Conservation (phyloP, 2,888 invertebrate species). For the Pheosia tremula region DNA sequence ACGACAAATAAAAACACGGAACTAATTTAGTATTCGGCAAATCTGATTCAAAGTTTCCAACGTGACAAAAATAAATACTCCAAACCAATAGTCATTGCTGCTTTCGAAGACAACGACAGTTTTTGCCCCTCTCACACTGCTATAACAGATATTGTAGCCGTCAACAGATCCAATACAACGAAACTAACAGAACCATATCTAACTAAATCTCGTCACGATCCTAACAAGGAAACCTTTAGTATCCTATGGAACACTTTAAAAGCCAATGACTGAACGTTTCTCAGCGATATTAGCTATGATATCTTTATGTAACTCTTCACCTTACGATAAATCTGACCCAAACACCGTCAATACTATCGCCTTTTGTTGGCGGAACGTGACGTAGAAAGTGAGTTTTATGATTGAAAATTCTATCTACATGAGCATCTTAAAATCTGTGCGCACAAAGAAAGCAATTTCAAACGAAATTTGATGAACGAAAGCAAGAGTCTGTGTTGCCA, state of each 20-base stretch:
- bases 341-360: conserved; percentile 41
- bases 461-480: conserved; percentile 51
- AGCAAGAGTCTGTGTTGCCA: conserved; percentile 60
- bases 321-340: conserved; percentile 35
- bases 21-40: conserved; percentile 26
- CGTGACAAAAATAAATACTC: conserved; percentile 22
- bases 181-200: conserved; percentile 51
- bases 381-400: conserved; percentile 63
- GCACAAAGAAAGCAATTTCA: conserved; percentile 59
- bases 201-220: conserved; percentile 71
- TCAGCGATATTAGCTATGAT: conserved; percentile 50
- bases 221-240: conserved; percentile 62
- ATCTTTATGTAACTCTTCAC: conserved; percentile 44
- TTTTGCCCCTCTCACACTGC: conserved; percentile 37
- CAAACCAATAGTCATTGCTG: conserved; percentile 25
- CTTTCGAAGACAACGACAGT: conserved; percentile 32
- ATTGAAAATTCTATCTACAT: conserved; percentile 48
- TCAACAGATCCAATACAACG: conserved; percentile 51
- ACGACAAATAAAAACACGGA: conserved; percentile 15
- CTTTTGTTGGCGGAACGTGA: conserved; percentile 53
- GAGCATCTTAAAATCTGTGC: conserved; percentile 33
- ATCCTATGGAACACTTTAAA: conserved; percentile 59
- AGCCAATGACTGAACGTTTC: conserved; percentile 60
- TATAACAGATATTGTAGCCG: conserved; percentile 59
- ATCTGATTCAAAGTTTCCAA: conserved; percentile 18